Base-by-base conservation (phyloP, 1,140 invertebrate species). In the Drosophila lacertosa region DNA sequence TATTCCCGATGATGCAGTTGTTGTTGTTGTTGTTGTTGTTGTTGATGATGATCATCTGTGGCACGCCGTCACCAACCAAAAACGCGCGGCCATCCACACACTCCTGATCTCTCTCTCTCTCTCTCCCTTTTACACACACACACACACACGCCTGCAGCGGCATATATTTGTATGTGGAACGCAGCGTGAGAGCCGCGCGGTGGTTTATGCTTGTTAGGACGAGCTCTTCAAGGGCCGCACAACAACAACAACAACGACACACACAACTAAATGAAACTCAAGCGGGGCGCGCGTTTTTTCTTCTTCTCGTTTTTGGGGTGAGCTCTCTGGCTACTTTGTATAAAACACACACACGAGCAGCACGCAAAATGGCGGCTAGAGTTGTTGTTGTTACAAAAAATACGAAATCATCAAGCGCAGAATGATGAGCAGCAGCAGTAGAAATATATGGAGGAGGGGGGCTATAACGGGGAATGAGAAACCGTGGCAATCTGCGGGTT, bases 141-240 rank as follows among this genome's bases (percentile, higher is more conserved):
- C 73, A 57, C 78, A 77, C 68, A 72, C 77, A 40, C 53, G 47
- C 40, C 13, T 48, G 45, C 40, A 39, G n/a, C n/a, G 32, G 35
- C 57, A 13, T 18, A 13, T 39, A 47, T 15, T 22, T 15, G 33
- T 51, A 29, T 32, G 60, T 29, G 16, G 47, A 63, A 48, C 68
- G 13, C 72, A 75, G 72, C 68, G 55, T 72, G 73, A 75, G 68
- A 75, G 72, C 67, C 50, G 40, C 62, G 74, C 64, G 78, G 79
- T 82, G 78, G 78, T 82, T 82, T 82, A 82, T 82, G 78, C 78
- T 77, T 82, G 78, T 82, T 82, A 82, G 69, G 63, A 64, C 39
- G 63, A 53, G 63, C 64, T 60, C 64, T 72, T 72, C 54, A 72
- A 67, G 63, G 44, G 69, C 54, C 54, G 39, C 65, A 66, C 69